phyloP scores from a whole-genome alignment of 30 jellyfish, hydroid and myxozoan species.

The Aurelia coerulea region DNA sequence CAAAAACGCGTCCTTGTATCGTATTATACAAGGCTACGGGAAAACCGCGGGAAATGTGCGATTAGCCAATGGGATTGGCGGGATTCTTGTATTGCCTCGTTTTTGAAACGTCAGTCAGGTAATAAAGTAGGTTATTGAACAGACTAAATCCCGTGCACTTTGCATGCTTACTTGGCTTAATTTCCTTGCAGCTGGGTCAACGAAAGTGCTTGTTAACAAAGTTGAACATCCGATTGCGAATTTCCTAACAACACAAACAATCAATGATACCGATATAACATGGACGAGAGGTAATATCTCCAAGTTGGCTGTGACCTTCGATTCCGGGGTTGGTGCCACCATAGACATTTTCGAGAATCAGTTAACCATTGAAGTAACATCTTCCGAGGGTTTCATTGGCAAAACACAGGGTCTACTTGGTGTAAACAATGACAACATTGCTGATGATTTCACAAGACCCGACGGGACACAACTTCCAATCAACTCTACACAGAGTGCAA shows the following conservation, averaged over 20 bases:
- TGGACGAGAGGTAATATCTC: slow-evolving; percentile 32
- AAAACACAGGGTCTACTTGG: slow-evolving; percentile 73
- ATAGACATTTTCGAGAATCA: slow-evolving; percentile 39
- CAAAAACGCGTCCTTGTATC: too few relatives aligned
- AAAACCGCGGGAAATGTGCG: too few relatives aligned
- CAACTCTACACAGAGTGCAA: slow-evolving; percentile 66
- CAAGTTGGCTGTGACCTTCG: slow-evolving; percentile 38
- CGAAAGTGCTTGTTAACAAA: slow-evolving; percentile 37
- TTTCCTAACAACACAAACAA: slow-evolving; percentile 46
- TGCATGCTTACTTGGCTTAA: too few relatives aligned
- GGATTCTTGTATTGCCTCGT: too few relatives aligned
- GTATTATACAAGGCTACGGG: too few relatives aligned
- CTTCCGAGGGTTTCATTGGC: neutral
- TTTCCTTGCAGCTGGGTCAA: slow-evolving; percentile 45
- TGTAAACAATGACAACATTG: slow-evolving; percentile 31
- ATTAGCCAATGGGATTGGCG: too few relatives aligned
- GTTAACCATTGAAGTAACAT: slow-evolving; percentile 35
- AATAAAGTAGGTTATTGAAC: too few relatives aligned
- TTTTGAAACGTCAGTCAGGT: too few relatives aligned
- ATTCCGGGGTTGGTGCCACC: slow-evolving; percentile 44
- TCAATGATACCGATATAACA: slow-evolving; percentile 57
- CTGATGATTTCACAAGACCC: slow-evolving; percentile 74
- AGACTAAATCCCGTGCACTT: too few relatives aligned
- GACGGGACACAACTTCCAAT: slow-evolving; percentile 54
- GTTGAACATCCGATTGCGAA: slow-evolving; percentile 1